Base-by-base conservation (phyloP, 2,888 invertebrate species). In the Eupelmus urozonus region DNA sequence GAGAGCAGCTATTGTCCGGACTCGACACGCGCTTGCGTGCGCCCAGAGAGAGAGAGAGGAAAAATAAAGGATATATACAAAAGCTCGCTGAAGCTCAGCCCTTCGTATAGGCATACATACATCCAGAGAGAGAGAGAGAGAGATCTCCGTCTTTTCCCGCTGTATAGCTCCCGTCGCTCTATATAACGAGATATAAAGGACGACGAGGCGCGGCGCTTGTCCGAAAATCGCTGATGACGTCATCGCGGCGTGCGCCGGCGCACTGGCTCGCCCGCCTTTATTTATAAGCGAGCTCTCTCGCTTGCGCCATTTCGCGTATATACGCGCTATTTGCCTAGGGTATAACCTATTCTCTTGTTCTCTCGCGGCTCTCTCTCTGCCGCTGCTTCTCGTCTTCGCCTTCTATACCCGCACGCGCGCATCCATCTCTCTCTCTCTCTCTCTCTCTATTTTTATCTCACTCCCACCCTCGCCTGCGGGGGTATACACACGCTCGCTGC, bases 211-310 rank as follows among this genome's bases (percentile, higher is more conserved):
- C 25, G 11, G 57, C 9, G 9, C 9, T 34, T 34, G 3, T 34
- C 57, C 62, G 45, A 76, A 76, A 70, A 69, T 45, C 18, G 34
- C 9, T 34, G 34, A 63, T 76, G 76, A 76, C 76, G 70, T 70
- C 63, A 69, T 62, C 34, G n/a, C n/a, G 45, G 7, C 23, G 20
- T 34, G 66, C 71, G 71, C 45, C 66, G 65, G 71, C 76, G 76
- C 71, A 27, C 34, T 70, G 13, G 20, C 45, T 23, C 60, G 7
- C 40, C n/a, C 7, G 0, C 16, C 57, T 65, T 65, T 67, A 67
- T 67, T 65, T 55, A 65, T n/a, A n/a, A n/a, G n/a, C n/a, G n/a
- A n/a, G n/a, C n/a, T n/a, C n/a, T n/a, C n/a, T n/a, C n/a, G n/a
- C n/a, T n/a, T n/a, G n/a, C n/a, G n/a, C n/a, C n/a, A n/a, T n/a